These are phyloP conservation scores for Emydoidea blandingii DNA, from an alignment of 2,797 vertebrate species.

Conservation along the genomic window DNA sequence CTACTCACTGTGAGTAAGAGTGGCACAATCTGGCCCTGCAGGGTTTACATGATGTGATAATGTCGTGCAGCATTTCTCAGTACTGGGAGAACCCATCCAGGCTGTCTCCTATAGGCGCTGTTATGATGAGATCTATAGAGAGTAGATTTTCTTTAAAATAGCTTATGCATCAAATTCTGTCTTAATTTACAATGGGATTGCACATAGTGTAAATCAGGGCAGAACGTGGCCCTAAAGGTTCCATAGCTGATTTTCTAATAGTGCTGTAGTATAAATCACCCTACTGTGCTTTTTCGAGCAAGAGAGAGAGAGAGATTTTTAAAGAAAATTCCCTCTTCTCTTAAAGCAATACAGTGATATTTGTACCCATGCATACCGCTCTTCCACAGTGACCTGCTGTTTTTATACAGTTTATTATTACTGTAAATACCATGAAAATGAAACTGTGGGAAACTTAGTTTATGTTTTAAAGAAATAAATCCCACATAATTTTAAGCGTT, in stretches of 20 bases:
- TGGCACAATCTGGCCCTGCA: not conserved
- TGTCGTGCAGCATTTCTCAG: not conserved
- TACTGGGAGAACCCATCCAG: not conserved
- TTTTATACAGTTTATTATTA: conserved; percentile 50
- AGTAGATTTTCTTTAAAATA: not conserved
- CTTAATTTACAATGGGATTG: not conserved
- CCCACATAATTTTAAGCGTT: not conserved
- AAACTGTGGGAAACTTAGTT: conserved; percentile 39
- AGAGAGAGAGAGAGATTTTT: not conserved
- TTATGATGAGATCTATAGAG: not conserved
- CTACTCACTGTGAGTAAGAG: not conserved
- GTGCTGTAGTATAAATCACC: not conserved
- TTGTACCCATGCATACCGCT: conserved; percentile 18
- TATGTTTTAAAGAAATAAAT: conserved; percentile 9
- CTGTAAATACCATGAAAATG: conserved; percentile 29
- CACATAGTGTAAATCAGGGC: not conserved
- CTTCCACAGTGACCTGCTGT: conserved; percentile 35
- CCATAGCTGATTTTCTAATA: conserved; percentile 17
- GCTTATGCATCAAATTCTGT: not conserved
- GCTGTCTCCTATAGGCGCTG: not conserved
- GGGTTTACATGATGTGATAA: not conserved
- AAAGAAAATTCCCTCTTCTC: conserved; percentile 19
- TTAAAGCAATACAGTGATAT: conserved; percentile 9
- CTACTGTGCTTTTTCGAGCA: not conserved
- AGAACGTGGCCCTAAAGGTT: not conserved